These are phyloP conservation scores for Ceratitis capitata DNA, from an alignment of 1,140 invertebrate genomes.

Conservation along the genomic window DNA sequence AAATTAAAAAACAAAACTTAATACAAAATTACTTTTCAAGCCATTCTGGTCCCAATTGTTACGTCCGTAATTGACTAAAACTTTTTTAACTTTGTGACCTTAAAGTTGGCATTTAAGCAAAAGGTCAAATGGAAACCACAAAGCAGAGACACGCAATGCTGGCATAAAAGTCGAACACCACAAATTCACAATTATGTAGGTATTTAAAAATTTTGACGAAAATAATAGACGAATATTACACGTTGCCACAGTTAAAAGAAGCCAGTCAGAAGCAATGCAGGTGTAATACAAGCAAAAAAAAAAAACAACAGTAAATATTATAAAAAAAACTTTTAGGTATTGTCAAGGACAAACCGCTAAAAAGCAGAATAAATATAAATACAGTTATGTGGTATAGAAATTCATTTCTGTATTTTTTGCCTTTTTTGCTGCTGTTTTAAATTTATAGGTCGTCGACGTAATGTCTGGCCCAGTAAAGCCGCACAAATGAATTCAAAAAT, in stretches of 20 bases:
- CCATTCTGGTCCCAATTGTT: too few species aligned
- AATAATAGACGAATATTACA: neutral
- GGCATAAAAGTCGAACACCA: neutral
- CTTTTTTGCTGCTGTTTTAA: neutral
- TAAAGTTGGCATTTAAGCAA: neutral
- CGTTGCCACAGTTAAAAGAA: neutral
- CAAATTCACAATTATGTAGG: neutral
- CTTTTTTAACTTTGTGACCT: too few species aligned
- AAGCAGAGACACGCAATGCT: neutral
- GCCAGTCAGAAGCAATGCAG: neutral
- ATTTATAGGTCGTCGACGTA: conserved; percentile 18
- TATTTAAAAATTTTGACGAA: neutral
- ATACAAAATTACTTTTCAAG: too few species aligned
- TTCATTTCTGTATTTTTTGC: neutral
- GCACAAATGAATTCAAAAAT: neutral
- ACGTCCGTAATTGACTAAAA: too few species aligned
- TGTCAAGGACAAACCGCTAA: neutral
- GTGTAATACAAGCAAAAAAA: neutral
- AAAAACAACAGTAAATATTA: neutral
- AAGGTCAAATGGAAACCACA: neutral
- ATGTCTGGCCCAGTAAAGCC: conserved; percentile 13
- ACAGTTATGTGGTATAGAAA: neutral
- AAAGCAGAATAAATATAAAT: neutral
- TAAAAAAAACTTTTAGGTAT: neutral
- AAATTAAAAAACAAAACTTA: too few species aligned